phyloP scores from a whole-genome alignment of 1,140 invertebrate genomes.

The Polypedilum vanderplanki region DNA sequence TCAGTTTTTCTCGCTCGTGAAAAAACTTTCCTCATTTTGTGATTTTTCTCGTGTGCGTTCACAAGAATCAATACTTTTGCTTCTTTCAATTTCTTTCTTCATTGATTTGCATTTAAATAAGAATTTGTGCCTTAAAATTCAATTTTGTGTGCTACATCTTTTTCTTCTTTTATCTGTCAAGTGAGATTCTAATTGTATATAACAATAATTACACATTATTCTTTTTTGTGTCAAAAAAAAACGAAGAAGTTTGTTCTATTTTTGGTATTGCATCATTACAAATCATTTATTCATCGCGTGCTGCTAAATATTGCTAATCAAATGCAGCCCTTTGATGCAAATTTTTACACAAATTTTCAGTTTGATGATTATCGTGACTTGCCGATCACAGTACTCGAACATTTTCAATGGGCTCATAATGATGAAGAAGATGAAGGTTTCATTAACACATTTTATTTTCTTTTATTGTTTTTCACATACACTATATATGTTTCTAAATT shows the following conservation, averaged over 20 bases:
- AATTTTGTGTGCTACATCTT: background rate
- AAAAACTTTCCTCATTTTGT: conserved; percentile 5
- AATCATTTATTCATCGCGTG: conserved; percentile 21
- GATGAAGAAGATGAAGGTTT: conserved; percentile 23
- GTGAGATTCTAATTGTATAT: background rate
- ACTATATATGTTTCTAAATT: background rate
- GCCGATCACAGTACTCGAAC: conserved; percentile 41
- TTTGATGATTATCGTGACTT: conserved; percentile 36
- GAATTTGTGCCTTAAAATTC: background rate
- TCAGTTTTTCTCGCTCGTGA: conserved; percentile 3
- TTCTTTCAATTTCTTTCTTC: background rate
- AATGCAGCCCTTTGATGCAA: conserved; percentile 11
- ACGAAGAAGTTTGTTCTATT: conserved; percentile 10
- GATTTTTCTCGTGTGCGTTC: conserved; percentile 11
- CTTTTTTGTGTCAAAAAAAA: background rate
- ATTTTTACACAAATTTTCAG: conserved; percentile 7
- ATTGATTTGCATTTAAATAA: background rate
- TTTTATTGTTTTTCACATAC: background rate
- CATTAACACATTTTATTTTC: conserved; percentile 24
- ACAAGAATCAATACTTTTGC: conserved; percentile 3
- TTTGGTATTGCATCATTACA: conserved; percentile 20
- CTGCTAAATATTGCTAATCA: conserved; percentile 14
- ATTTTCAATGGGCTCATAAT: conserved; percentile 33
- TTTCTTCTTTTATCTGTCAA: background rate
- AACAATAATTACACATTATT: too few relatives aligned